A percentile compares a stretch with the other conserved stretches of the same genome.
phyloP scores from a whole-genome alignment of 2,888 invertebrate species.

The Hyalella azteca region DNA sequence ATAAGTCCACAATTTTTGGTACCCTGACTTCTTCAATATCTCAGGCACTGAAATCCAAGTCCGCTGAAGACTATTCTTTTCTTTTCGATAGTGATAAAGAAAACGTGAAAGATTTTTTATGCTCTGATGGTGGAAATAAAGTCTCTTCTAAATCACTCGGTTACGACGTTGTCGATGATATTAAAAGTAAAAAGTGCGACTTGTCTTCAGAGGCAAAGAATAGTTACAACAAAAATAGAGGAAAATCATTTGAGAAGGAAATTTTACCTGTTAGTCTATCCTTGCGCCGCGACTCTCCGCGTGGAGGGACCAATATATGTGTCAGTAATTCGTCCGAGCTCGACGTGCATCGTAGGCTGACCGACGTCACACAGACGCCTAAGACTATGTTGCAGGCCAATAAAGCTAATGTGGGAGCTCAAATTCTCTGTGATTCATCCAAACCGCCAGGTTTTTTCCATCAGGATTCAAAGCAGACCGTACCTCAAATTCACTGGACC shows the following conservation, averaged over 20 bases:
- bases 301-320: no score
- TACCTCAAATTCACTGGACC: no score
- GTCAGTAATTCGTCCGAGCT: no score
- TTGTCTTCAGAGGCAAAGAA: not conserved
- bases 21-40: constrained; percentile 1
- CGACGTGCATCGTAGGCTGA: no score
- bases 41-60: constrained; percentile 15
- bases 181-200: not conserved
- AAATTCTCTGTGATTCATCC: no score
- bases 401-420: no score
- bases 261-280: not conserved
- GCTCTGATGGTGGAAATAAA: not conserved
- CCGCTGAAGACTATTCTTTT: constrained; percentile 27
- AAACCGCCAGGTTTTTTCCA: no score
- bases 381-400: no score
- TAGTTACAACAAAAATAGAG: not conserved
- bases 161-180: not conserved
- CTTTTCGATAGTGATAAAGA: constrained; percentile 1
- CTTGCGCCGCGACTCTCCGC: no score
- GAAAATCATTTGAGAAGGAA: not conserved
- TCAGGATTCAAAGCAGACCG: no score
- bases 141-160: not conserved
- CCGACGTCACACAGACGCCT: no score
- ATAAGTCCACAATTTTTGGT: not conserved
- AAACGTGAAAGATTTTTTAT: not conserved